Evolutionary conservation across 64 coral and sea anemone species (phyloP).

Genomic region (Anthopleura sola): DNA sequence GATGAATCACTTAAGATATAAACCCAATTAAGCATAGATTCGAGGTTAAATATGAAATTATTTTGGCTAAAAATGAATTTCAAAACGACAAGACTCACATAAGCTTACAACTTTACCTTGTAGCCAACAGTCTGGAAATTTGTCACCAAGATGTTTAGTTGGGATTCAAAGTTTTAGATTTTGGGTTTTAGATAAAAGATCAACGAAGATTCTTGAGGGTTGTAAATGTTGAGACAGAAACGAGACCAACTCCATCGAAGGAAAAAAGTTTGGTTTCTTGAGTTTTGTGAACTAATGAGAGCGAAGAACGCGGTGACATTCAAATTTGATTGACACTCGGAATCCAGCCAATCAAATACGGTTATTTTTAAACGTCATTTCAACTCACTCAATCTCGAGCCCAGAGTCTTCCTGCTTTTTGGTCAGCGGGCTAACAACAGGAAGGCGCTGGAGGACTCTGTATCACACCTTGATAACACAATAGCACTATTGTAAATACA

Average conservation of each 20-base stretch:
- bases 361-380: neutral
- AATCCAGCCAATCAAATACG: neutral
- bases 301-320: neutral
- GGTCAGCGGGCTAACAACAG: too few relatives aligned
- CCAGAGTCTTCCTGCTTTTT: too few relatives aligned
- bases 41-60: neutral
- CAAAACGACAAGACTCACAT: neutral
- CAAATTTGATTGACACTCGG: neutral
- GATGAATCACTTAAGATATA: neutral
- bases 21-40: neutral
- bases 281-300: neutral
- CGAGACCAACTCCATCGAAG: neutral
- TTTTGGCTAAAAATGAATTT: neutral
- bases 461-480: too few relatives aligned
- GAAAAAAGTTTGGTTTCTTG: neutral
- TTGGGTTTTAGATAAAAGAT: neutral
- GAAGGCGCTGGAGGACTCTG: too few relatives aligned
- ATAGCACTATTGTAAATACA: too few relatives aligned
- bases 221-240: neutral
- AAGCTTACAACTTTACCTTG: neutral
- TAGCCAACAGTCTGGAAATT: neutral
- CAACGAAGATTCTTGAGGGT: neutral
- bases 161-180: neutral
- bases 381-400: too few relatives aligned
- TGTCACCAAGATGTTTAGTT: neutral